A percentile compares a stretch with the other conserved stretches of the same genome.
These are phyloP conservation scores for Piscicola geometra DNA, from an alignment of 2,888 invertebrate genomes.

Conservation along the genomic window DNA sequence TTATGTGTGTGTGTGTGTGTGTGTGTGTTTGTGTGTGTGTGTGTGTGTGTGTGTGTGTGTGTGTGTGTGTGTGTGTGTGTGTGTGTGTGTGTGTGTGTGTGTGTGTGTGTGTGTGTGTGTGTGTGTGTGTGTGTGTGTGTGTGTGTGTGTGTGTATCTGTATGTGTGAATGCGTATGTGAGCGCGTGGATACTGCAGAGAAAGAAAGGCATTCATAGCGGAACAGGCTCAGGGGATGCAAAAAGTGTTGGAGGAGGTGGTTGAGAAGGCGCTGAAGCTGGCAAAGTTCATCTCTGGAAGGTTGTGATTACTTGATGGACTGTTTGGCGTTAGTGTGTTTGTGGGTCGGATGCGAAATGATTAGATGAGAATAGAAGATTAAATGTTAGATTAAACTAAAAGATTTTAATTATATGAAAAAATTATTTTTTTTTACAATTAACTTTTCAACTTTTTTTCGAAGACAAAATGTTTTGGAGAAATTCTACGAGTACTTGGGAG, in stretches of 20 bases:
- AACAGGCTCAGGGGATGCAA: constrained; percentile 14
- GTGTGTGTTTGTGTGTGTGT: no score
- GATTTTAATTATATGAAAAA: neutral
- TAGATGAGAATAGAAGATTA: neutral
- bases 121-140: no score
- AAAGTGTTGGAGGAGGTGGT: constrained; percentile 23
- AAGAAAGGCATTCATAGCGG: constrained; percentile 21
- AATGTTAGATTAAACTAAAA: neutral
- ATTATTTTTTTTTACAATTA: neutral
- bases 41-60: no score
- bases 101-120: no score
- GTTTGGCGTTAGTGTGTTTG: neutral
- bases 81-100: no score
- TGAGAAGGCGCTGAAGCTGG: constrained; percentile 18
- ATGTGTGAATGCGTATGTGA: no score
- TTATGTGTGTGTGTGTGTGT: no score
- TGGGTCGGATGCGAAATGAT: neutral
- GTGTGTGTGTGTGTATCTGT: no score
- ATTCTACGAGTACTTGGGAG: constrained; percentile 20
- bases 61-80: no score
- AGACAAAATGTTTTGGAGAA: constrained; percentile 26
- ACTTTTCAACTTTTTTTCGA: neutral
- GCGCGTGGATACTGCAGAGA: neutral
- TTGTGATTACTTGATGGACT: neutral
- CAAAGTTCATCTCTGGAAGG: constrained; percentile 26